Percentiles rank a stretch among this genome's conserved stretches.
Conservation (phyloP, 1,140 invertebrate species). For the Penaeus japonicus region DNA sequence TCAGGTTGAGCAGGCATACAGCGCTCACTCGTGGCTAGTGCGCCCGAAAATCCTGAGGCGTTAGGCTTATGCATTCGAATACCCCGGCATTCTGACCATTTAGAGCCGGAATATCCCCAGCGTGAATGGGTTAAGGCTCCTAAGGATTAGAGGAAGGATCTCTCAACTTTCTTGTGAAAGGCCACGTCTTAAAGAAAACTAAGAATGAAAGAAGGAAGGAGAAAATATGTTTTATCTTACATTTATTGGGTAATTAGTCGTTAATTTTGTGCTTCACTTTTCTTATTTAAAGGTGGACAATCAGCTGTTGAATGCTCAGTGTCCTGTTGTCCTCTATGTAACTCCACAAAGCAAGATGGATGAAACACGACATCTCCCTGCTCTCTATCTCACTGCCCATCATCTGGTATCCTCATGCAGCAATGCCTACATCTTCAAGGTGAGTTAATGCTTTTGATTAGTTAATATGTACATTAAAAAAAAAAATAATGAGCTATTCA, state of each 20-base stretch:
- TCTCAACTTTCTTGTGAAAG: too few relatives aligned
- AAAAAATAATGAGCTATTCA: background rate
- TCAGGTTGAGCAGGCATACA: too few relatives aligned
- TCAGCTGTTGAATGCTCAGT: conserved; percentile 85
- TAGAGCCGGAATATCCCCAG: too few relatives aligned
- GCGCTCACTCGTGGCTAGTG: too few relatives aligned
- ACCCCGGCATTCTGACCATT: too few relatives aligned
- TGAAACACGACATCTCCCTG: conserved; percentile 63
- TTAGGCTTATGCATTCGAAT: too few relatives aligned
- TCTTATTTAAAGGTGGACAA: conserved; percentile 73
- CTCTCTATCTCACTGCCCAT: conserved; percentile 66
- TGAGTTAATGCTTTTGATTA: conserved; percentile 57
- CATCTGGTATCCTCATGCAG: conserved; percentile 70
- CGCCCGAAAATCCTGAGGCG: too few relatives aligned
- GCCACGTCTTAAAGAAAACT: too few relatives aligned
- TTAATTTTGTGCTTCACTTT: conserved; percentile 51
- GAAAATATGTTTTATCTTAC: too few relatives aligned
- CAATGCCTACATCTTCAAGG: conserved; percentile 80
- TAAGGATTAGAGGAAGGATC: too few relatives aligned
- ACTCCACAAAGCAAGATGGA: conserved; percentile 66
- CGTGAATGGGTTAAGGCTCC: too few relatives aligned
- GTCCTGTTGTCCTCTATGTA: conserved; percentile 83
- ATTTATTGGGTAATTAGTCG: background rate
- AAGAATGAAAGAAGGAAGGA: too few relatives aligned
- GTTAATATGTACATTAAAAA: background rate